Evolutionary conservation across 1,140 invertebrate species (phyloP), one percentile per base, ranked within the genome.

Genomic region (Polypedilum pembai): DNA sequence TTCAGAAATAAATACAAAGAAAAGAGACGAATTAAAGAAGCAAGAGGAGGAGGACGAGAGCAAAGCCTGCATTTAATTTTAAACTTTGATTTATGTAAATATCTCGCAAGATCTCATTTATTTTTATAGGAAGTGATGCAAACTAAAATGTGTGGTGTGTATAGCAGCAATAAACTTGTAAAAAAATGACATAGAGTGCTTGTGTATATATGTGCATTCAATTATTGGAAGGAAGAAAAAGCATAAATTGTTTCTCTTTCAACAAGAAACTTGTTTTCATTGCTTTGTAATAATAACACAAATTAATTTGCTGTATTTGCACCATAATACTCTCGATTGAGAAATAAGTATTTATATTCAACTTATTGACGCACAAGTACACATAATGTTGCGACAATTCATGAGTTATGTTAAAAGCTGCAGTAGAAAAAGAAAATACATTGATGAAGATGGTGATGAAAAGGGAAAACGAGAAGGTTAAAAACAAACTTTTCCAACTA

Each of bases 321-420:
- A 56, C n/a, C 45, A 56, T 56, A 56, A 56, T 4, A n/a, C 45
- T 15, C 45, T n/a, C 45, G n/a, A 15, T n/a, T 56, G 12, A 56
- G 45, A 12, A 15, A 56, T 56, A 56, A n/a, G 15, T 3, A 45
- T 1, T 4, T 12, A 45, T 12, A 10, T 56, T 56, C 12, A n/a
- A 1, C 45, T 15, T 4, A 56, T n/a, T 15, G 45, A 56, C 12
- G n/a, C 12, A 56, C 41, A 56, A 4, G 15, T 56, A 12, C 8
- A 56, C n/a, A 69, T 20, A 7, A 69, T 69, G 65, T 21, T 69
- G 17, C 65, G 65, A 69, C 65, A 69, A 18, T 20, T 69, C 17
- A 69, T 69, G 18, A 69, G 65, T 69, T 69, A 69, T 21, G 65
- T 69, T 18, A 69, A 69, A 69, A 69, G 20, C 18, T 69, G 65